Evolutionary conservation across 2,888 invertebrate species (phyloP), one percentile per base, ranked within the genome.

Genomic region (Melinaea menophilus): DNA sequence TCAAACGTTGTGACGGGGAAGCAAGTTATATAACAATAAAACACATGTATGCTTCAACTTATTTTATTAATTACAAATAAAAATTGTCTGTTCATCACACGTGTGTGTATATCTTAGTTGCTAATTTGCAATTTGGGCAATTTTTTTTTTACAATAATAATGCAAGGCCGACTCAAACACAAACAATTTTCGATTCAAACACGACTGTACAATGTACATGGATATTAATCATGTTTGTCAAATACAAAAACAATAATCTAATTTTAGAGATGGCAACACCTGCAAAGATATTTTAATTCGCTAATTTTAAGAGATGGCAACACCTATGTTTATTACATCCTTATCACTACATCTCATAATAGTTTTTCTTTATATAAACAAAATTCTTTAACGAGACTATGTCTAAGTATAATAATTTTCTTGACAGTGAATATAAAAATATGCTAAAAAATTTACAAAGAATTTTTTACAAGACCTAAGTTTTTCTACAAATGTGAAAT

Each of bases 1-100:
- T 84, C 88, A 31, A 90, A 87, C 72, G 76, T 90, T 47, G 76
- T 89, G 33, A 79, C 80, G 61, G 90, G 90, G 48, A 89, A 90
- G 70, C 88, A 88, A 77, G 85, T 89, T 60, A 75, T 85, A 63
- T 88, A 70, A 69, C 12, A 71, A 77, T 78, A 72, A 55, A 66
- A 73, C 75, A 61, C 35, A 59, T 66, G 66, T 64, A 74, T 64
- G 73, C 81, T 78, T 80, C 77, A 72, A 84, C 79, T 82, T 85
- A 84, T 81, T 82, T 74, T 84, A 82, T 81, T 81, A 82, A 82
- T 80, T 83, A 84, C 76, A 83, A 85, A 71, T 80, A 80, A 82
- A 80, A 77, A 78, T 75, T 78, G 80, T 82, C 83, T 84, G 83
- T 86, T 86, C 86, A 84, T 82, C 82, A 82, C 83, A 82, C 79